Base-by-base conservation (phyloP, 2,113 vertebrate species). In the Gadus macrocephalus region DNA sequence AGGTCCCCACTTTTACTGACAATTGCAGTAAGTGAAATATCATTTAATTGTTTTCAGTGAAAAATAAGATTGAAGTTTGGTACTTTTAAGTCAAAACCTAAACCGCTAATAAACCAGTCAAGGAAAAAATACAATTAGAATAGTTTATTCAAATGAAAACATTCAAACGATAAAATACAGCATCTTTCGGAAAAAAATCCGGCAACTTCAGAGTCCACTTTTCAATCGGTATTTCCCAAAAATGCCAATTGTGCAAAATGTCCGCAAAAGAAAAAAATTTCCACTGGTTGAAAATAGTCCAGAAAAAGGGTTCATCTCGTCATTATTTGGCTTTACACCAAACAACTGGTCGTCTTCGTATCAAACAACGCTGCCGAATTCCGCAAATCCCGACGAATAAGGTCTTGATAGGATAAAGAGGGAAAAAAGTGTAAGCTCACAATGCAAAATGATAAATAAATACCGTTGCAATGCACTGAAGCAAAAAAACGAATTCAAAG, bases 331-430 rank as follows among this genome's bases (percentile, higher is more conserved):
- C 75, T 76, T 84, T 66, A 49, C 19, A 78, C 81, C 68, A 88
- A 87, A 89, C 81, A 38, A 64, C 74, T 86, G 91, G 92, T 91
- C 93, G 96, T 98, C 96, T 94, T 96, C 94, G 81, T 91, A 91
- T 93, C 89, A 92, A 93, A 95, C 86, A 93, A 92, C 77, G 95
- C 79, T 88, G 91, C 92, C 92, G 94, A 92, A 94, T 92, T 94
- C 92, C 92, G 78, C 77, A 82, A 90, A 94, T 95, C 91, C 90
- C 89, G 93, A 89, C 94, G 90, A 93, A 82, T 91, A 91, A 92
- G 85, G 90, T 95, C 96, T 98, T 99, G 92, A 98, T 94, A 88
- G 90, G 95, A 95, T 93, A 95, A 95, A 94, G 93, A 92, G 93
- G 89, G 94, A 95, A 91, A 95, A 91, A 95, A 89, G 94, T 93